These are phyloP conservation scores for Mycetomoellerius zeteki DNA, from an alignment of 1,140 invertebrate genomes.

Conservation along the genomic window DNA sequence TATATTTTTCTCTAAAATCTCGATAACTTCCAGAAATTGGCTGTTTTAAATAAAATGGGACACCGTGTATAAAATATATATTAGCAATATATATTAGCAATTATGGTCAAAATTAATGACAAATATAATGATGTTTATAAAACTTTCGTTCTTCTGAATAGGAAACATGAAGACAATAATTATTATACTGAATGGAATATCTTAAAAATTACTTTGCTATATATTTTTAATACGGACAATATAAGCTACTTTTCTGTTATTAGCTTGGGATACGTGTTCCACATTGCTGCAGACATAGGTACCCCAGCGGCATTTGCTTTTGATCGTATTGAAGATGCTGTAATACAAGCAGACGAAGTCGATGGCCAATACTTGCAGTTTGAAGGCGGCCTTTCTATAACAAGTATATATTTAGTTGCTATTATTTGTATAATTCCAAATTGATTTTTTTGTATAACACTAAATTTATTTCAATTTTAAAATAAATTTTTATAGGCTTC, in stretches of 20 bases:
- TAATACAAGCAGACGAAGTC: constrained; percentile 98
- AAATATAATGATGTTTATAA: constrained; percentile 39
- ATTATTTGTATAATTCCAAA: constrained; percentile 9
- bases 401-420: constrained; percentile 79
- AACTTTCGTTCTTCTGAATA: constrained; percentile 37
- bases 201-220: constrained; percentile 9
- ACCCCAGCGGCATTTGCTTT: constrained; percentile 91
- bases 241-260: constrained; percentile 57
- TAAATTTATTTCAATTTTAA: constrained; percentile 9
- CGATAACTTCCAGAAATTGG: too few species aligned
- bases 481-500: constrained; percentile 86
- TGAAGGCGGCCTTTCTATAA: constrained; percentile 94
- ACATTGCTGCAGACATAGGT: constrained; percentile 90
- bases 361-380: constrained; percentile 96
- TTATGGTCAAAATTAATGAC: not conserved
- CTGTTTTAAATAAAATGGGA: too few species aligned
- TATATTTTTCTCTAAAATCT: too few species aligned
- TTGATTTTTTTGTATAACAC: not conserved
- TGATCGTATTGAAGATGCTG: constrained; percentile 95
- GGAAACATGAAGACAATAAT: constrained; percentile 17
- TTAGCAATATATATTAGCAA: constrained; percentile 11
- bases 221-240: constrained; percentile 39
- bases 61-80: not conserved
- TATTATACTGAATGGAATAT: constrained; percentile 22
- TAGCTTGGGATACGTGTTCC: constrained; percentile 95